A percentile compares a stretch with the other conserved stretches of the same genome.
These are phyloP conservation scores for Trachymyrmex septentrionalis DNA, from an alignment of 1,140 invertebrate genomes.

Conservation along the genomic window DNA sequence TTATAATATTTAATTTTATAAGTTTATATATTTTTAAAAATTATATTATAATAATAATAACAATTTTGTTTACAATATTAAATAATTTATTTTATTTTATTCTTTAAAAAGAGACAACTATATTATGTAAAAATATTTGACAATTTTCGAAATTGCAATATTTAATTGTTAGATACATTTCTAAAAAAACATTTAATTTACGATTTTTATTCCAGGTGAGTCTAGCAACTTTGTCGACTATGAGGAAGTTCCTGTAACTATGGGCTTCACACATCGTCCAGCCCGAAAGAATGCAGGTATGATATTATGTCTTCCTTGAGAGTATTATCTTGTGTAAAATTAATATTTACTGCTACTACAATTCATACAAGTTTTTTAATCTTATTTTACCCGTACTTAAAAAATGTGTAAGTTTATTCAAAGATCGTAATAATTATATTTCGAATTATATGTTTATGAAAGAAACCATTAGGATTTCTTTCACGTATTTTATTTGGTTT, in stretches of 20 bases:
- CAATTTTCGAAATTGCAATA: not conserved
- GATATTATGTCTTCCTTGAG: not conserved
- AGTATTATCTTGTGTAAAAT: not conserved
- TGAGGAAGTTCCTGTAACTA: constrained; percentile 51
- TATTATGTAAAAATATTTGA: not conserved
- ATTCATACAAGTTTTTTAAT: not conserved
- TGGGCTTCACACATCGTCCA: constrained; percentile 51
- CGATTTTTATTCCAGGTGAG: constrained; percentile 67
- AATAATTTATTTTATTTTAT: too few species aligned
- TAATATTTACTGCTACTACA: not conserved
- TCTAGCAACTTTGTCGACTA: constrained; percentile 57
- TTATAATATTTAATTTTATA: too few species aligned
- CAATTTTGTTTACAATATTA: too few species aligned
- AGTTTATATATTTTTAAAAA: too few species aligned
- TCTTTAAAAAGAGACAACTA: too few species aligned
- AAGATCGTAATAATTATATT: not conserved
- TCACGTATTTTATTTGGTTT: not conserved
- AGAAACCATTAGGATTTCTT: not conserved
- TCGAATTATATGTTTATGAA: not conserved
- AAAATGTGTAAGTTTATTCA: not conserved
- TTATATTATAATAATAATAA: too few species aligned
- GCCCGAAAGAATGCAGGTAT: constrained; percentile 69
- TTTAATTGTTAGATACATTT: constrained; percentile 4
- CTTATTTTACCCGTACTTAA: not conserved
- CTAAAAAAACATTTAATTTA: constrained; percentile 1